These are phyloP conservation scores for Phortica magna DNA, from an alignment of 2,888 invertebrate genomes.

Conservation along the genomic window DNA sequence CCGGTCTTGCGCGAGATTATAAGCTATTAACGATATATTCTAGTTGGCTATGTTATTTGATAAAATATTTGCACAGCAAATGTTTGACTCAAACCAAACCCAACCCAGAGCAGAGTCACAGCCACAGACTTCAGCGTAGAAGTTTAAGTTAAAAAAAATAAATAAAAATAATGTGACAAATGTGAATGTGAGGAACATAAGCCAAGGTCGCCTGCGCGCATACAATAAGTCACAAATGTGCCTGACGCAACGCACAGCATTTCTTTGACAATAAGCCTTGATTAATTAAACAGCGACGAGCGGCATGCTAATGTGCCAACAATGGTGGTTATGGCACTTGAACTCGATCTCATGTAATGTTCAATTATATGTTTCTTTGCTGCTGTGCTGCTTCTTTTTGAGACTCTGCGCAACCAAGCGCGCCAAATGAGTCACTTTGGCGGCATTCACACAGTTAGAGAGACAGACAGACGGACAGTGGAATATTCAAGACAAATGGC, in stretches of 20 bases:
- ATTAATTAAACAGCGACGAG: no score
- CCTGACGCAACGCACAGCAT: background rate
- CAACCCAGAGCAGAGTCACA: no score
- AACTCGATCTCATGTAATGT: background rate
- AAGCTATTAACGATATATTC: constrained; percentile 7
- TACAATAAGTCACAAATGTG: background rate
- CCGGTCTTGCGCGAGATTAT: constrained; percentile 51
- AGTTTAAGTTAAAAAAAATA: background rate
- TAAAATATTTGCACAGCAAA: background rate
- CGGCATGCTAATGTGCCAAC: background rate
- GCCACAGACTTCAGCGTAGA: background rate
- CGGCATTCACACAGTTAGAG: background rate
- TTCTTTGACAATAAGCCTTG: no score
- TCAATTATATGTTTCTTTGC: background rate
- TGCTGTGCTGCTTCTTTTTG: background rate
- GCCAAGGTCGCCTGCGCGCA: background rate
- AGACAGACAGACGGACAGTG: background rate
- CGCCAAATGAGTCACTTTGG: background rate
- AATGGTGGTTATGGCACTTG: background rate
- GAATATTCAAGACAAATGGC: background rate
- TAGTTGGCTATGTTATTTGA: background rate
- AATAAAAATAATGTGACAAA: background rate
- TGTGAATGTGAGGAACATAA: background rate
- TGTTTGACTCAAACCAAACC: constrained; percentile 1
- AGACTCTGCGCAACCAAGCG: background rate